Conservation (phyloP, 2,113 vertebrate genomes). For the Poeciliopsis occidentalis region DNA sequence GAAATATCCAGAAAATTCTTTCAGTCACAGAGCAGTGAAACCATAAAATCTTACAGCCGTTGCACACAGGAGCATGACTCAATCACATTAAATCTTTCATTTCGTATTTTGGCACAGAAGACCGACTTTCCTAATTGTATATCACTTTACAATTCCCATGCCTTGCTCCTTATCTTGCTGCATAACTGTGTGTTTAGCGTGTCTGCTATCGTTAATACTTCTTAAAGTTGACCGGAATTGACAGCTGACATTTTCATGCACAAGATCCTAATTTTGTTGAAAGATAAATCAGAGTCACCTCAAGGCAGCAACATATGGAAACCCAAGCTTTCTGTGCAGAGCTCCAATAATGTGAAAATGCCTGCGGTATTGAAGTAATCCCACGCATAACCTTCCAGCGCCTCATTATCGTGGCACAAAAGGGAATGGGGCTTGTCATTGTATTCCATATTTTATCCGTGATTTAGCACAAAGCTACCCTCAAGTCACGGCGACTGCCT, state of each 20-base stretch:
- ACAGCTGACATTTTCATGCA: constrained; percentile 58
- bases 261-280: constrained; percentile 30
- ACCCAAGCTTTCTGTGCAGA: constrained; percentile 15
- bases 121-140: constrained; percentile 61
- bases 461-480: constrained; percentile 47
- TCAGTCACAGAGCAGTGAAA: constrained; percentile 28
- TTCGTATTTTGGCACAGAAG: constrained; percentile 60
- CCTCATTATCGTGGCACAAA: constrained; percentile 52
- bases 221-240: constrained; percentile 55
- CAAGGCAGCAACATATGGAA: constrained; percentile 1
- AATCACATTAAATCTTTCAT: constrained; percentile 59
- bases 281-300: constrained; percentile 33
- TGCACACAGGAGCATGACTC: constrained; percentile 32
- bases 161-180: constrained; percentile 25
- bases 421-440: constrained; percentile 38
- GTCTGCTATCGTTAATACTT: constrained; percentile 27
- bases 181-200: constrained; percentile 31
- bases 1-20: not conserved
- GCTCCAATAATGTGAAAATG: constrained; percentile 23
- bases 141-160: constrained; percentile 64
- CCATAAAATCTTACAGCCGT: constrained; percentile 5
- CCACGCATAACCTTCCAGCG: constrained; percentile 46
- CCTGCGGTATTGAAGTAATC: constrained; percentile 44
- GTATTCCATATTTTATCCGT: constrained; percentile 48
- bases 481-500: constrained; percentile 34